These are phyloP conservation scores for Branchinecta lynchi DNA, from an alignment of 1,140 invertebrate species.

Conservation along the genomic window DNA sequence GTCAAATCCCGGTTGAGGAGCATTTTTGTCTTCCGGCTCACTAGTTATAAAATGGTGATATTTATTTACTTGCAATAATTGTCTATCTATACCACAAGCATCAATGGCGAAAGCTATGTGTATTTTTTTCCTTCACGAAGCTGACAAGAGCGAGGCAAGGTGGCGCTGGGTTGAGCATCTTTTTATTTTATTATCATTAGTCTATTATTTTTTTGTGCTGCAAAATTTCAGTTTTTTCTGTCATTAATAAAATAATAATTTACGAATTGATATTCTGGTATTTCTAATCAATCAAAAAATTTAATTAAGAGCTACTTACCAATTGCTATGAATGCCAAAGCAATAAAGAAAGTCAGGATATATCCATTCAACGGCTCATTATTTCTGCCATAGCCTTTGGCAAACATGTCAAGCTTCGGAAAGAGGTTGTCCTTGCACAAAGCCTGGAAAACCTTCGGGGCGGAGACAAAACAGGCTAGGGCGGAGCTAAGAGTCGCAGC, in stretches of 20 bases:
- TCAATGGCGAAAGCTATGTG: no score
- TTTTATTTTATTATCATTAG: no score
- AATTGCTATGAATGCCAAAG: constrained; percentile 39
- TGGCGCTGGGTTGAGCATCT: no score
- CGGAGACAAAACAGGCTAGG: constrained; percentile 42
- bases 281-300: background rate
- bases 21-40: no score
- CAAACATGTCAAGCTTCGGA: constrained; percentile 43
- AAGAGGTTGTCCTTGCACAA: constrained; percentile 47
- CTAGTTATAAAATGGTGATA: no score
- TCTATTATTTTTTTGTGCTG: no score
- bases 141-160: no score
- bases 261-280: background rate
- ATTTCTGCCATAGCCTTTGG: constrained; percentile 40
- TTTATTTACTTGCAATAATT: no score
- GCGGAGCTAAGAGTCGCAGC: constrained; percentile 46
- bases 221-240: no score
- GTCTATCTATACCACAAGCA: no score
- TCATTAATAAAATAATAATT: background rate
- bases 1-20: no score
- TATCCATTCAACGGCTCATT: constrained; percentile 43
- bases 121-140: no score
- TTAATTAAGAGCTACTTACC: constrained; percentile 32
- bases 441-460: constrained; percentile 41
- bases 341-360: constrained; percentile 40